A percentile compares a stretch with the other conserved stretches of the same genome.
phyloP scores from a whole-genome alignment of 2,113 vertebrate genomes.

The Sturnus vulgaris region DNA sequence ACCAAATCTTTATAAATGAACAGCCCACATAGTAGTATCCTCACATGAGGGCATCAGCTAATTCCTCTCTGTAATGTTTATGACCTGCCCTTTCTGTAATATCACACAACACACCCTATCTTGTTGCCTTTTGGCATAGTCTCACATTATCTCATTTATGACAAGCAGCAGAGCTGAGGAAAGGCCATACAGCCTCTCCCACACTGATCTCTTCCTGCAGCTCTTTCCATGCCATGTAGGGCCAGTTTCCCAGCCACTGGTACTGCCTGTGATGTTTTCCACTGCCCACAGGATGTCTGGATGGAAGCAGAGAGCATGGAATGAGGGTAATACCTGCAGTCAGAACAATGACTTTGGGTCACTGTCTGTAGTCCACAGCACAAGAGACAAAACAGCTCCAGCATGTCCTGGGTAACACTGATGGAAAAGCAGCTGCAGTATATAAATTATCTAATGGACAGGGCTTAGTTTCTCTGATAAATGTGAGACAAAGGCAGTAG shows the following conservation, averaged over 20 bases:
- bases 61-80: background rate
- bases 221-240: conserved; percentile 40
- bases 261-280: background rate
- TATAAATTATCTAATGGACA: background rate
- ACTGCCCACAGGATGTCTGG: background rate
- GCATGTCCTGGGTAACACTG: background rate
- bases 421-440: background rate
- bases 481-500: background rate
- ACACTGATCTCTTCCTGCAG: background rate
- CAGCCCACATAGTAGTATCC: background rate
- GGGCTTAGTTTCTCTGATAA: background rate
- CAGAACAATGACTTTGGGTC: background rate
- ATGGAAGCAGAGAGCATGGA: background rate
- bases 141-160: background rate
- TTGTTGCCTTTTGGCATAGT: conserved; percentile 23
- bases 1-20: background rate
- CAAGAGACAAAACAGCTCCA: background rate
- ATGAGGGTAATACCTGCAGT: background rate
- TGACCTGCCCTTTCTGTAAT: background rate
- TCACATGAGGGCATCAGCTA: background rate
- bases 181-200: background rate
- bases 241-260: background rate
- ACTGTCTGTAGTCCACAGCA: background rate
- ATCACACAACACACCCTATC: background rate
- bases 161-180: background rate